Base-by-base conservation (phyloP, 2,797 vertebrate genomes). In the Mormyrus hasselquistii region DNA sequence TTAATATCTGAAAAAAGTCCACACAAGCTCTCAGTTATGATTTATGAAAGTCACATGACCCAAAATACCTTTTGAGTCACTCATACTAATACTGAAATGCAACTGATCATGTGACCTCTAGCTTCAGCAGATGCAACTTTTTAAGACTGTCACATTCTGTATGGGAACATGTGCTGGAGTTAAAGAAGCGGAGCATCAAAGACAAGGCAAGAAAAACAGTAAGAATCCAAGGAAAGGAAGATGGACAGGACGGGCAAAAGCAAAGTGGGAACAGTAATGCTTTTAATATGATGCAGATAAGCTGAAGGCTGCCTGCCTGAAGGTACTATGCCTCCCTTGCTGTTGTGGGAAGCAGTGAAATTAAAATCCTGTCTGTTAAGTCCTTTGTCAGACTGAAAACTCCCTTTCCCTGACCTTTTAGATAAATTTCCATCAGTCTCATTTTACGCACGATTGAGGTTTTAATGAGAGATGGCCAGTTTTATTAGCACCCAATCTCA, bases 361-460 rank as follows among this genome's bases (percentile, higher is more conserved):
- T 98, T 98, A 97, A 97, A 97, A 97, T 96, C 95, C 94, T 96
- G 95, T 97, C 97, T 95, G 97, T 97, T 98, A 97, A 97, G 96
- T 96, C 94, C 95, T 93, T 94, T 96, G 97, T 97, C 95, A 95
- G 95, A 94, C 93, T 94, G 94, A 95, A 96, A 96, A 96, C 97
- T 95, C 96, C 93, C 94, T 95, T 96, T 96, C 95, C 95, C 95
- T 95, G 96, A 95, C 96, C 96, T 96, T 96, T 96, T 91, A 95
- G 95, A 96, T 97, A 97, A 95, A 96, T 96, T 97, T 97, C 95
- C 96, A 96, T 97, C 97, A 97, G 97, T 97, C 97, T 97, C 95
- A 97, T 98, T 98, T 98, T 97, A 97, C 89, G 93, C 96, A 97
- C 96, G 96, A 98, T 98, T 97, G 98, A 95, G 96, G 96, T 97